Conservation (phyloP, 2,113 vertebrate genomes). For the Grammomys surdaster region DNA sequence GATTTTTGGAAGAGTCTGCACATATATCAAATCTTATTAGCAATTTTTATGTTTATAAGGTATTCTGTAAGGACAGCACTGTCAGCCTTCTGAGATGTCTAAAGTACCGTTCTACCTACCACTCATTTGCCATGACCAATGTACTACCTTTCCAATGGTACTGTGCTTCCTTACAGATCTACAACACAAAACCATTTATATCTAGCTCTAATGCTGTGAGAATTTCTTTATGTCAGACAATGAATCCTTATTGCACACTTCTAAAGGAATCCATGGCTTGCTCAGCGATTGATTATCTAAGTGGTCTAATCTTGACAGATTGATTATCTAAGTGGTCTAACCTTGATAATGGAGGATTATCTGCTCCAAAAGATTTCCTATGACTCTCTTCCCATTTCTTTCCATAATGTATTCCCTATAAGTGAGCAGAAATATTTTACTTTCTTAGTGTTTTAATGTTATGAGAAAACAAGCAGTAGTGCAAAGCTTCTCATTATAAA, state of each 20-base stretch:
- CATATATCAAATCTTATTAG: not conserved
- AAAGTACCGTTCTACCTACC: not conserved
- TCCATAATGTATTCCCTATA: not conserved
- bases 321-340: not conserved
- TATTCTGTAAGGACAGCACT: not conserved
- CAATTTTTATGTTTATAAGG: not conserved
- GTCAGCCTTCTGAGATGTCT: not conserved
- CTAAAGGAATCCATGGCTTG: not conserved
- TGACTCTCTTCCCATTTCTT: no score
- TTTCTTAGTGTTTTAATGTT: not conserved
- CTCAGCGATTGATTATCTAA: not conserved
- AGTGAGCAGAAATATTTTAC: not conserved
- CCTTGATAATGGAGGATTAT: not conserved
- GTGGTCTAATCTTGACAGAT: not conserved
- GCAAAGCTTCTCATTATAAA: slow-evolving; percentile 56
- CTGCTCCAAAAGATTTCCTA: not conserved
- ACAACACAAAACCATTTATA: slow-evolving; percentile 13
- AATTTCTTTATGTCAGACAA: not conserved
- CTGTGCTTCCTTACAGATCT: not conserved
- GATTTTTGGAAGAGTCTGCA: not conserved
- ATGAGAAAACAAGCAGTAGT: slow-evolving; percentile 48
- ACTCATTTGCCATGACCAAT: not conserved
- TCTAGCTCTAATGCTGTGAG: not conserved
- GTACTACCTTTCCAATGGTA: not conserved
- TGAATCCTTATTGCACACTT: slow-evolving; percentile 16